Percentiles rank a stretch among this genome's conserved stretches.
These are phyloP conservation scores for Odontophorus gujanensis DNA, from an alignment of 2,113 vertebrate species.

Conservation along the genomic window DNA sequence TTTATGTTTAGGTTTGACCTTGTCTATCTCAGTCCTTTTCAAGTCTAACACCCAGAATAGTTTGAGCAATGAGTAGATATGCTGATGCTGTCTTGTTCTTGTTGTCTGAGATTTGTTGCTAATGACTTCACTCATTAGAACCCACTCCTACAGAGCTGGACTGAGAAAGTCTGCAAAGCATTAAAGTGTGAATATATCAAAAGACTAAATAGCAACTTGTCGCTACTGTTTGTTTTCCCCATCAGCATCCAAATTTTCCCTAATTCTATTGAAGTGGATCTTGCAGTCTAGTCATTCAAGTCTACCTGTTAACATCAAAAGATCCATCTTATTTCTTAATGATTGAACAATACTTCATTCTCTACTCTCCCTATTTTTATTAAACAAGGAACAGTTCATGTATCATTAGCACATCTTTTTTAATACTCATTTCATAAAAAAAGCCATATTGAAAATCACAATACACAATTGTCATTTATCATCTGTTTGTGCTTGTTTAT, in stretches of 20 bases:
- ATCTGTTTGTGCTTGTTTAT: background rate
- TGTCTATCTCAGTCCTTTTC: conserved; percentile 37
- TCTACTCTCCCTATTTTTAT: background rate
- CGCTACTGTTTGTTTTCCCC: background rate
- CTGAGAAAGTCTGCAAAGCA: background rate
- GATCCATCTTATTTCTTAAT: background rate
- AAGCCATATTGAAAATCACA: background rate
- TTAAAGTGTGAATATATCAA: conserved; percentile 12
- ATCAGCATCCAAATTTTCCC: background rate
- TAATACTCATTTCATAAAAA: background rate
- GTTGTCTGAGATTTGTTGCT: conserved; percentile 15
- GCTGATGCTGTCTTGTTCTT: background rate
- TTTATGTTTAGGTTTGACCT: conserved; percentile 27
- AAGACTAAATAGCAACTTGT: background rate
- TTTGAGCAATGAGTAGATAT: conserved; percentile 15
- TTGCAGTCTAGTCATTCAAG: background rate
- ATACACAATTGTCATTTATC: background rate
- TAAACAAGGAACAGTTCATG: background rate
- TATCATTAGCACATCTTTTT: background rate
- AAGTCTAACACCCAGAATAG: background rate
- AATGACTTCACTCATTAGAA: conserved; percentile 38
- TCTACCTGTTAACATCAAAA: background rate
- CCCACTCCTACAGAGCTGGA: background rate
- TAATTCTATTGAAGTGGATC: background rate
- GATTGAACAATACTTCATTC: background rate